A percentile compares a stretch with the other conserved stretches of the same genome.
These are phyloP conservation scores for Corvus hawaiiensis DNA, from an alignment of 2,113 vertebrate species.

Conservation along the genomic window DNA sequence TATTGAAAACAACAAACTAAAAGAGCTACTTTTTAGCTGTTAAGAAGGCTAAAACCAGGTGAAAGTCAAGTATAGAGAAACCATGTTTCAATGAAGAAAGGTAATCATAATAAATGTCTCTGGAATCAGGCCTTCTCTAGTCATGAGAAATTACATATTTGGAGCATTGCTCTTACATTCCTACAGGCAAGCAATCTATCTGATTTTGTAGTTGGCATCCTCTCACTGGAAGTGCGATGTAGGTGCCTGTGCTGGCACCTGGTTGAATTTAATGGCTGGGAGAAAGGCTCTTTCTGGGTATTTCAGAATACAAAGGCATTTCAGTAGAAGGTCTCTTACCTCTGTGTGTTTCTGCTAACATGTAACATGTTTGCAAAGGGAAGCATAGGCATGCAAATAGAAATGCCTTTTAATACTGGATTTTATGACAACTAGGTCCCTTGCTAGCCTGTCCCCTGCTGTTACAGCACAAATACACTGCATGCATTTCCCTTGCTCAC, in stretches of 20 bases:
- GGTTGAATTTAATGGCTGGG: neutral
- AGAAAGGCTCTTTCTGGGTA: neutral
- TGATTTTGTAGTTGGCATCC: neutral
- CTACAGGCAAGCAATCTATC: fast-evolving
- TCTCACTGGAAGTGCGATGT: neutral
- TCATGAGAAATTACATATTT: neutral
- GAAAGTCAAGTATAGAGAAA: neutral
- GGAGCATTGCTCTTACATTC: neutral
- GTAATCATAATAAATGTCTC: neutral
- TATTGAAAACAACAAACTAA: neutral
- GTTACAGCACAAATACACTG: neutral
- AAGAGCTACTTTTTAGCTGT: neutral
- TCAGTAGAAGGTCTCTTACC: neutral
- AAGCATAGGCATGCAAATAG: neutral
- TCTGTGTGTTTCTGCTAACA: neutral
- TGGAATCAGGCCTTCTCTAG: neutral
- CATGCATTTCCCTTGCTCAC: neutral
- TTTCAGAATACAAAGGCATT: neutral
- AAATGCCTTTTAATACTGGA: neutral
- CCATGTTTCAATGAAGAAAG: neutral
- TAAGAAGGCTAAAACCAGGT: neutral
- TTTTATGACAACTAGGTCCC: neutral
- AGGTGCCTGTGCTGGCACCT: neutral
- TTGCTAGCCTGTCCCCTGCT: neutral
- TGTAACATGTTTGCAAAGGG: neutral